Conservation (phyloP, 2,113 vertebrate genomes). For the Etheostoma spectabile region DNA sequence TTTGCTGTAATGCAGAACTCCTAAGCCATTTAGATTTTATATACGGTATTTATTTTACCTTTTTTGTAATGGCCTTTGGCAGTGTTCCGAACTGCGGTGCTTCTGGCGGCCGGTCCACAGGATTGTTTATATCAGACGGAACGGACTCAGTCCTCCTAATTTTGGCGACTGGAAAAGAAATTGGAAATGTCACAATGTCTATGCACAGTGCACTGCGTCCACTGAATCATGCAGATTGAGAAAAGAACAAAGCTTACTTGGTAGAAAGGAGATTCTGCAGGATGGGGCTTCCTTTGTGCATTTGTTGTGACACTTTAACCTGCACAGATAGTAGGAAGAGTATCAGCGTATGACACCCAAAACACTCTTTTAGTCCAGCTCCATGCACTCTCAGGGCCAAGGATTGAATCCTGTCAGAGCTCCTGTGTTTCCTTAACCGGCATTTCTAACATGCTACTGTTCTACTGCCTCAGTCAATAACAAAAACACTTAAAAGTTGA, state of each 20-base stretch:
- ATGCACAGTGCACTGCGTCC: not conserved
- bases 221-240: not conserved
- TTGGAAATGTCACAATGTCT: constrained; percentile 4
- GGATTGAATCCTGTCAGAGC: not conserved
- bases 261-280: constrained; percentile 97
- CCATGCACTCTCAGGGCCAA: not conserved
- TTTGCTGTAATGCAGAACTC: not conserved
- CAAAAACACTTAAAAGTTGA: not conserved
- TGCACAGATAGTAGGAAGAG: constrained; percentile 67
- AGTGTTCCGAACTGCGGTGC: constrained; percentile 94
- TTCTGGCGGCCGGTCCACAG: constrained; percentile 91
- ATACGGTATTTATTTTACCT: constrained; percentile 84
- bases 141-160: constrained; percentile 97
- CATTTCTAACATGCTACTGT: not conserved
- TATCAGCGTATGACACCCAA: not conserved
- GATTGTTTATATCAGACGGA: constrained; percentile 98
- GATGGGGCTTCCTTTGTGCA: constrained; percentile 98
- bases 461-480: not conserved
- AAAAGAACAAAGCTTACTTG: constrained; percentile 85
- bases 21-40: not conserved
- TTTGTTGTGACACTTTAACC: constrained; percentile 99
- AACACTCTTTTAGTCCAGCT: not conserved
- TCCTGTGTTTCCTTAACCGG: too few relatives aligned
- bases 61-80: constrained; percentile 97
- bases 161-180: constrained; percentile 87